A percentile compares a stretch with the other conserved stretches of the same genome.
phyloP scores from a whole-genome alignment of 2,113 vertebrate genomes.

The Macroglossus sobrinus region DNA sequence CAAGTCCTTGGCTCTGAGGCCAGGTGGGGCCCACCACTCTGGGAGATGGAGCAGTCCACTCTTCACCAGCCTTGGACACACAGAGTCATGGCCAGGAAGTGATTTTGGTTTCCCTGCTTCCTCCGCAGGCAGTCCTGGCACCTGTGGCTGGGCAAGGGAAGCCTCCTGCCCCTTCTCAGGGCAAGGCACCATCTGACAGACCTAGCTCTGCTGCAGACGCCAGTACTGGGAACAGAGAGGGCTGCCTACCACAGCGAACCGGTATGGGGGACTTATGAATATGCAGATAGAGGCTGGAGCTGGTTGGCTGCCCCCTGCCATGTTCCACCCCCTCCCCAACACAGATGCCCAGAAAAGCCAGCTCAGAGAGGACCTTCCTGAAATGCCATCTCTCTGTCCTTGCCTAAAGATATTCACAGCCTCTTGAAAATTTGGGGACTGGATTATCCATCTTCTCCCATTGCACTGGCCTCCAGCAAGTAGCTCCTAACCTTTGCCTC shows the following conservation, averaged over 20 bases:
- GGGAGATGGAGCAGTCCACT: background rate
- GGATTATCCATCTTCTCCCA: background rate
- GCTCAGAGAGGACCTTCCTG: background rate
- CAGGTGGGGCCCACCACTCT: background rate
- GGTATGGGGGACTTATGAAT: conserved; percentile 79
- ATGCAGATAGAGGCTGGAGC: conserved; percentile 78
- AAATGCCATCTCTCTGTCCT: background rate
- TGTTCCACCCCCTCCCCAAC: background rate
- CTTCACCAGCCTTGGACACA: background rate
- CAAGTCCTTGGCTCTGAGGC: background rate
- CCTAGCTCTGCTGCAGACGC: background rate
- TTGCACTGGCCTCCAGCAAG: background rate
- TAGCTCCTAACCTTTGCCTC: background rate
- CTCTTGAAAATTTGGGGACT: background rate
- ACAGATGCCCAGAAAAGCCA: background rate
- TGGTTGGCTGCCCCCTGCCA: conserved; percentile 53
- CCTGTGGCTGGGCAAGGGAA: background rate
- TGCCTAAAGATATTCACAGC: background rate
- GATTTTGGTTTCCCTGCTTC: conserved; percentile 49
- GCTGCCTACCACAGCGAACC: conserved; percentile 76
- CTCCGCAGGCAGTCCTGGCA: background rate
- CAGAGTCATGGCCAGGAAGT: conserved; percentile 42
- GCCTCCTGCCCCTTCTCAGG: background rate
- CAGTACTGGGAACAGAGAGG: conserved; percentile 42
- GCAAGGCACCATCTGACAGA: conserved; percentile 1